phyloP scores from a whole-genome alignment of 2,888 invertebrate species.

The Apantesis nais region DNA sequence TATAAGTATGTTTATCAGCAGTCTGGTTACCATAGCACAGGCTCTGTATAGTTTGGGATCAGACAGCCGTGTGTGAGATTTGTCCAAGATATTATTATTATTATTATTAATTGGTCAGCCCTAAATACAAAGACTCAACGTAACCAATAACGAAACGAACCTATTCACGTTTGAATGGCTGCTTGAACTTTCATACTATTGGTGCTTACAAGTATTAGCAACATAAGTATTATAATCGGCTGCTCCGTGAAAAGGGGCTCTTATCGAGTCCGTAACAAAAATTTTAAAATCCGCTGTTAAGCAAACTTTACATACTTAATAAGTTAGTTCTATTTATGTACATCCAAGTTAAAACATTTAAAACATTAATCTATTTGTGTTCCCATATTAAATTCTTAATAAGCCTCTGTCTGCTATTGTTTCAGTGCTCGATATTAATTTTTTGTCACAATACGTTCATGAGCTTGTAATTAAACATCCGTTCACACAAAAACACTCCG shows the following conservation, averaged over 20 bases:
- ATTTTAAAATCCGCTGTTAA: no score
- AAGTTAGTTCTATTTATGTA: not conserved
- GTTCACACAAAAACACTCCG: slow-evolving; percentile 37
- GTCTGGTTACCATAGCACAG: no score
- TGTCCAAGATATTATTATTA: no score
- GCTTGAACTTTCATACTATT: not conserved
- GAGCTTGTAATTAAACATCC: slow-evolving; percentile 39
- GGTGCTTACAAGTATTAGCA: no score
- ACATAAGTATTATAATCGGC: not conserved
- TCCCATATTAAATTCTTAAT: slow-evolving; percentile 17
- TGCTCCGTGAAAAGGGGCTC: no score
- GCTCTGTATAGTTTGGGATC: no score
- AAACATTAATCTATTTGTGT: slow-evolving; percentile 28
- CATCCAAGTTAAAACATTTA: not conserved
- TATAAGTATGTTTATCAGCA: no score
- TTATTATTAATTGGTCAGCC: not conserved
- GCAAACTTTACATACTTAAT: not conserved
- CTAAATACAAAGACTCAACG: not conserved
- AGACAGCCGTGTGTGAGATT: no score
- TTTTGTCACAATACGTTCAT: slow-evolving; percentile 29
- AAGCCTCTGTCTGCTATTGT: slow-evolving; percentile 5
- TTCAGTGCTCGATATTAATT: slow-evolving; percentile 22
- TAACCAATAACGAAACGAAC: not conserved
- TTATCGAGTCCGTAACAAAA: not conserved
- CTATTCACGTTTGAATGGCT: not conserved